Evolutionary conservation across 2,797 vertebrate species (phyloP), one percentile per base, ranked within the genome.

Genomic region (Centropyge bicolor): DNA sequence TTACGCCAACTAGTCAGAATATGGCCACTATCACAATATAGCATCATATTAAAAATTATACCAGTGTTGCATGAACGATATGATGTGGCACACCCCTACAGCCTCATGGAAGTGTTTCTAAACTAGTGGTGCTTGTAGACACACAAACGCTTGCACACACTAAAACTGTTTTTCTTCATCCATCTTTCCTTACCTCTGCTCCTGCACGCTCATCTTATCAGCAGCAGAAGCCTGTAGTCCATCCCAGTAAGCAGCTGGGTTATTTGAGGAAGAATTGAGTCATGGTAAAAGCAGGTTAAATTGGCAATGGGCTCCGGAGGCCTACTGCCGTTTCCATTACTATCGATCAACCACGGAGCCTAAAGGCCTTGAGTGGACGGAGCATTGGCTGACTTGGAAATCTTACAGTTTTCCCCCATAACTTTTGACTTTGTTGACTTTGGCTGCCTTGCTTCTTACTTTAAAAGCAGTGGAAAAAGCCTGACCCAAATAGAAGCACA

Each of bases 231-330:
- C 83, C 45, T 83, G 85, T 85, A 73, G 88, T 88, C 73, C 81
- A 86, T 91, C 84, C 73, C 52, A 40, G 73, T 84, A 84, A 90
- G 74, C 74, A 85, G 67, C 79, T 71, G 78, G 79, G 86, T 85
- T 92, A 87, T 90, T 84, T 91, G 74, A 85, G 78, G 83, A 87
- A 87, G 86, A 90, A 85, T 72, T 89, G 80, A 89, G 91, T 93
- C 90, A 89, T 85, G 86, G 90, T 90, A 54, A 63, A 89, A 86
- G 27, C 49, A 81, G 78, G 87, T 91, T 82, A 86, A 90, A 92
- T 91, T 84, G 85, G 81, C 89, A 89, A 82, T 65, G 65, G 83
- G 66, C 76, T 89, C 79, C 65, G 49, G 78, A 86, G 84, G 85
- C 77, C 83, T 77, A 74, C 81, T 85, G 84, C 54, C 16, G 20